Conservation (phyloP, 2,113 vertebrate genomes). For the Sporophila hypoxantha region DNA sequence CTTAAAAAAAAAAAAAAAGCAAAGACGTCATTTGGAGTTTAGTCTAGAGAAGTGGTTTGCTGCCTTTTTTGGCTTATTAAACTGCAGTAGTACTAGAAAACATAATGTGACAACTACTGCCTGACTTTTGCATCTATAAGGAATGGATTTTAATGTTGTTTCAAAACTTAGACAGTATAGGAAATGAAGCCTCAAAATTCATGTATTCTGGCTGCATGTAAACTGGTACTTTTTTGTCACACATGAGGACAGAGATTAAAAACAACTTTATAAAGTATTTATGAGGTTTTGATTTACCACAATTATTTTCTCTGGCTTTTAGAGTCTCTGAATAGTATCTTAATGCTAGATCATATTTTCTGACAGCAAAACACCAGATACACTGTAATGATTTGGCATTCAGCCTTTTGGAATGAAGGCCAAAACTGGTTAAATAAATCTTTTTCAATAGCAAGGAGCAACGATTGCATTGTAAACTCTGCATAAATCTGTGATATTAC, state of each 20-base stretch:
- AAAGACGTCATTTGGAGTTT: not conserved
- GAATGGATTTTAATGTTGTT: slow-evolving; percentile 33
- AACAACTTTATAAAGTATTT: slow-evolving; percentile 59
- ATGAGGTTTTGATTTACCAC: slow-evolving; percentile 62
- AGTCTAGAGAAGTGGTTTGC: not conserved
- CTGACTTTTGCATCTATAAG: slow-evolving; percentile 5
- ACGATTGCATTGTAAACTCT: slow-evolving; percentile 58
- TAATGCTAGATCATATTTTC: slow-evolving; percentile 67
- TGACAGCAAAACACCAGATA: slow-evolving; percentile 65
- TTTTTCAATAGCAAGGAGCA: slow-evolving; percentile 58
- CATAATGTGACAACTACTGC: slow-evolving; percentile 46
- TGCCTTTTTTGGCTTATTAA: slow-evolving; percentile 35
- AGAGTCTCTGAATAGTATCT: slow-evolving; percentile 53
- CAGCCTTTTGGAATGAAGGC: slow-evolving; percentile 53
- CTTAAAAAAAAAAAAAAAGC: not conserved
- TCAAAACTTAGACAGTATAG: slow-evolving; percentile 31
- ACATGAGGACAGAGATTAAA: slow-evolving; percentile 51
- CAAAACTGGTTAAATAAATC: slow-evolving; percentile 59
- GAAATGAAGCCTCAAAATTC: slow-evolving; percentile 40
- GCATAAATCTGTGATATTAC: slow-evolving; percentile 56
- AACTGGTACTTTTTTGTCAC: slow-evolving; percentile 58
- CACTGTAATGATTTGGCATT: slow-evolving; percentile 62
- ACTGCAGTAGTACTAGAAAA: slow-evolving; percentile 42
- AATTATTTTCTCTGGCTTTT: slow-evolving; percentile 56
- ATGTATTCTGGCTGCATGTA: slow-evolving; percentile 17